phyloP scores from a whole-genome alignment of 2,113 vertebrate species.

The Aptenodytes patagonicus region DNA sequence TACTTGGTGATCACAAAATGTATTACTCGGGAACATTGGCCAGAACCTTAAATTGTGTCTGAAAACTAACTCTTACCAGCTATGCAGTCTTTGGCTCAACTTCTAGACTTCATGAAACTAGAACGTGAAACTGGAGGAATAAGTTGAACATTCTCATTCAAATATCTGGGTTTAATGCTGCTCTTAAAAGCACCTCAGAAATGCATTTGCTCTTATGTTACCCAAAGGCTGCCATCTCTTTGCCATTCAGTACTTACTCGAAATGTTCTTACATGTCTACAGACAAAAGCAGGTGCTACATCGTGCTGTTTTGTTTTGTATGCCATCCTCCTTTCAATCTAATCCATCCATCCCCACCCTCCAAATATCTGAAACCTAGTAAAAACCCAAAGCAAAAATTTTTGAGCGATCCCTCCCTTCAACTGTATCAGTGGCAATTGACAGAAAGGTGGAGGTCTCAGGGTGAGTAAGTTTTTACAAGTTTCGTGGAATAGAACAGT shows the following conservation, averaged over 20 bases:
- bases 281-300: background rate
- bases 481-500: background rate
- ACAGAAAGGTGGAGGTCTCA: background rate
- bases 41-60: background rate
- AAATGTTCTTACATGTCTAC: background rate
- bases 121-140: background rate
- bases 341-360: background rate
- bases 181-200: background rate
- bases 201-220: background rate
- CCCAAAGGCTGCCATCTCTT: background rate
- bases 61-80: background rate
- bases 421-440: background rate
- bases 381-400: background rate
- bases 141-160: background rate
- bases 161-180: background rate
- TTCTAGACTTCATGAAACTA: background rate
- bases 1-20: background rate
- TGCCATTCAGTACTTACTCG: background rate
- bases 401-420: accelerated
- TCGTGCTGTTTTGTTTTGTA: background rate
- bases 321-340: background rate
- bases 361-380: background rate
- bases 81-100: background rate
- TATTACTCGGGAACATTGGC: background rate
- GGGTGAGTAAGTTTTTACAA: background rate